Conservation (phyloP, 2,888 invertebrate genomes). For the Drosophila limbata region DNA sequence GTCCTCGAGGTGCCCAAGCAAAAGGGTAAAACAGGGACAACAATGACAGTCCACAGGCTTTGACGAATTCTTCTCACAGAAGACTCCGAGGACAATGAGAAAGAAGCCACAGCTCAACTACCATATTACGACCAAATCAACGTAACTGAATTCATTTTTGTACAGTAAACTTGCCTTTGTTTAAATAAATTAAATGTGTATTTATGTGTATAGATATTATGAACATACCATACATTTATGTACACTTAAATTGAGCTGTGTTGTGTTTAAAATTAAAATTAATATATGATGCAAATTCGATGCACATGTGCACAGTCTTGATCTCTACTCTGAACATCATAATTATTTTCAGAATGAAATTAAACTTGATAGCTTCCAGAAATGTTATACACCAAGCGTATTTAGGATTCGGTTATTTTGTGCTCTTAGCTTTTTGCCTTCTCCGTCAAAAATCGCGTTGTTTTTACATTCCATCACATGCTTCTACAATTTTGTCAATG, state of each 20-base stretch:
- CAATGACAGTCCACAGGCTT: conserved; percentile 28
- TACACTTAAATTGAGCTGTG: background rate
- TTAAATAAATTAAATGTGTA: conserved; percentile 1
- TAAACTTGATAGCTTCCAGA: background rate
- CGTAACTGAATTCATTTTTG: background rate
- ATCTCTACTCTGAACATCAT: no score
- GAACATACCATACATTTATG: no score
- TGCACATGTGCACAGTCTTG: no score
- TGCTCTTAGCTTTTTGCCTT: background rate
- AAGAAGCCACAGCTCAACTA: background rate
- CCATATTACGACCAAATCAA: no score
- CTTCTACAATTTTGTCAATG: conserved; percentile 1
- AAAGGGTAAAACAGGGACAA: conserved; percentile 12
- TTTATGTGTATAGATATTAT: background rate
- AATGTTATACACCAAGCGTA: background rate
- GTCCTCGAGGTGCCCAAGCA: conserved; percentile 4
- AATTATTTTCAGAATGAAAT: background rate
- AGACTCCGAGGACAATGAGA: conserved; percentile 1
- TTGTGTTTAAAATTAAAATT: background rate
- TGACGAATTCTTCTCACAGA: conserved; percentile 20
- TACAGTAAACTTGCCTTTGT: background rate
- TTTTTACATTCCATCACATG: conserved; percentile 11
- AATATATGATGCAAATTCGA: background rate
- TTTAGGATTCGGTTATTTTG: background rate
- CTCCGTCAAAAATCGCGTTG: background rate